phyloP scores from a whole-genome alignment of 2,113 vertebrate genomes.

The Lota lota region DNA sequence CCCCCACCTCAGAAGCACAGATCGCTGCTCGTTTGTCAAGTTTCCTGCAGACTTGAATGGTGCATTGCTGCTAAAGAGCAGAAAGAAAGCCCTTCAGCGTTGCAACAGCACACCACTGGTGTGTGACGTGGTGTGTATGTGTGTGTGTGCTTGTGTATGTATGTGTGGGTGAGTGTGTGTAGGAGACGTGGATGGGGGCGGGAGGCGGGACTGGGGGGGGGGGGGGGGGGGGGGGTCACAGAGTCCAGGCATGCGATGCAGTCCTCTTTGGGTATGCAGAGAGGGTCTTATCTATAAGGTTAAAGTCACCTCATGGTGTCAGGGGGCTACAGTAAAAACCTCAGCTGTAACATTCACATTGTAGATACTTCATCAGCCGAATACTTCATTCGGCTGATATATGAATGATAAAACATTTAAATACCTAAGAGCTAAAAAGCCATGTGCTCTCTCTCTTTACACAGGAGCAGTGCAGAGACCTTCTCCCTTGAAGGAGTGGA shows the following conservation, averaged over 20 bases:
- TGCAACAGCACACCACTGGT: slow-evolving; percentile 55
- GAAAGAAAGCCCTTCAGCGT: slow-evolving; percentile 59
- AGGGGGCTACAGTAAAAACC: slow-evolving; percentile 3
- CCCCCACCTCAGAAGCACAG: slow-evolving; percentile 35
- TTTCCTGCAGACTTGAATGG: slow-evolving; percentile 77
- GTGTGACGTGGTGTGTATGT: slow-evolving; percentile 22
- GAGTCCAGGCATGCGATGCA: slow-evolving; percentile 8
- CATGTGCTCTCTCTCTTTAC: slow-evolving; percentile 6
- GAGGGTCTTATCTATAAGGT: slow-evolving; percentile 17
- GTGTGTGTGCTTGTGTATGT: too few species aligned
- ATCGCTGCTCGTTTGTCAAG: slow-evolving; percentile 77
- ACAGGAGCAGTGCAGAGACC: slow-evolving; percentile 14
- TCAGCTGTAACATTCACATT: not conserved
- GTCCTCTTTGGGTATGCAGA: slow-evolving; percentile 46
- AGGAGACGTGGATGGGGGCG: not conserved
- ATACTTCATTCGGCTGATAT: not conserved
- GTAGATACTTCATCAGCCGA: not conserved
- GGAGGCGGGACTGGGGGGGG: too few species aligned
- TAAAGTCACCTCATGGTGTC: not conserved
- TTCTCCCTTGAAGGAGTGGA: slow-evolving; percentile 3
- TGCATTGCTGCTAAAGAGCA: slow-evolving; percentile 77
- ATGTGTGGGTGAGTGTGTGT: too few species aligned
- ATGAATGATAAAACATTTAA: not conserved
- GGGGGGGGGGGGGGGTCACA: slow-evolving; percentile 14
- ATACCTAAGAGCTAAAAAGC: not conserved